Base-by-base conservation (phyloP, 2,888 invertebrate genomes). In the Drosophila borealis region DNA sequence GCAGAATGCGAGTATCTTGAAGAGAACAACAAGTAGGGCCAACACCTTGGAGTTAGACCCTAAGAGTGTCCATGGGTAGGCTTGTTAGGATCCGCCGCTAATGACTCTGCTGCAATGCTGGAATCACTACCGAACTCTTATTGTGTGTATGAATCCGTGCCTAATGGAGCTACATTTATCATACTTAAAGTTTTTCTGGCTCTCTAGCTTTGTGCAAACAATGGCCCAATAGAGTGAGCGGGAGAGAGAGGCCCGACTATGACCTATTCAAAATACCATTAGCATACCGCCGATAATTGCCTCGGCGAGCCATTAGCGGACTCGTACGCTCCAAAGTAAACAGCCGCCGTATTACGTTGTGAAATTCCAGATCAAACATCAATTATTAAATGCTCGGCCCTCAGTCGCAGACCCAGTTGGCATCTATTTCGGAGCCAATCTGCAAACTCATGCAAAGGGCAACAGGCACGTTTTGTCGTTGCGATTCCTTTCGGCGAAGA, bases 251-350 rank as follows among this genome's bases (percentile, higher is more conserved):
- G 14, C 41, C 36, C 36, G 25, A 49, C 53, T 74, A 17, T 53
- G 78, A 59, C 60, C 80, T 68, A 75, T 84, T 84, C 76, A 84
- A 86, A 86, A 81, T 57, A 61, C 85, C 85, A 86, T 87, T 87
- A 87, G 86, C 86, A 88, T 82, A 84, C 74, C 67, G 71, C 51
- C 69, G 86, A 82, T 87, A 87, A 87, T 87, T 87, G 79, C 73
- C 73, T 65, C 65, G 67, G 46, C 29, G 60, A 70, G 71, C 88
- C 86, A 86, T 86, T 86, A 86, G 88, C 85, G 65, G 63, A 54
- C 64, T 46, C 63, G 68, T 62, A 68, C 59, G 73, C 63, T 68
- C 55, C 41, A 19, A 62, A 59, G 78, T 73, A 84, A 84, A 81
- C 54, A 80, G 87, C 83, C 67, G 87, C 83, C 80, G 83, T 74